Base-by-base conservation (phyloP, 2,888 invertebrate genomes). In the Drosophila paranaensis region DNA sequence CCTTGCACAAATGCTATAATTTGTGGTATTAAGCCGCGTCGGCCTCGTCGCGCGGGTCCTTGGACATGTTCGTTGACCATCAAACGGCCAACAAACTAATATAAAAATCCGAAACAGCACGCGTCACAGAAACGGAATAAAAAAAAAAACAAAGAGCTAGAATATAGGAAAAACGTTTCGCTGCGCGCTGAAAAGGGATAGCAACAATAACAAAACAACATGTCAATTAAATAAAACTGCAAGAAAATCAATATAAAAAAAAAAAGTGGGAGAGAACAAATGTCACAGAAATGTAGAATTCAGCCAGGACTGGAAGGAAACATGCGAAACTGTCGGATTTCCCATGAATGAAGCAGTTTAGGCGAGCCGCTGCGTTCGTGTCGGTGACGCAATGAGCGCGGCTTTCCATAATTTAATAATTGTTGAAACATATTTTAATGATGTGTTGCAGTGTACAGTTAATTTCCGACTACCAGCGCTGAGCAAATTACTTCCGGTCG, bases 11-110 rank as follows among this genome's bases (percentile, higher is more conserved):
- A 69, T 46, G 51, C 33, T 71, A 53, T 75, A 74, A 80, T 78
- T 88, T 80, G 70, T 69, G 58, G 60, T 20, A 62, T 39, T 30
- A 46, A 25, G 46, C 45, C n/a, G 0, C 33, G 48, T 11, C 57
- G 71, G 50, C 72, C 82, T 79, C 65, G 71, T 56, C 71, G 61
- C 51, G 64, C 6, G 33, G 70, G 81, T 80, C 87, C 91, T 90
- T 90, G 90, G 76, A 76, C 79, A 78, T 90, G 90, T 89, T 77
- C 89, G 88, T 89, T 90, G 90, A 91, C 91, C 90, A 89, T 79
- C 75, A 77, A 73, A 55, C 45, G 60, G 57, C n/a, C 64, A 51
- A 39, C 40, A 69, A 67, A 65, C 81, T 46, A 48, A 65, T 65
- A 71, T 50, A 73, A 43, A 86, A 67, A 82, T 70, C 69, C 57